These are phyloP conservation scores for Cyphomyrus plagiostoma DNA, from an alignment of 2,113 vertebrate species.

Conservation along the genomic window DNA sequence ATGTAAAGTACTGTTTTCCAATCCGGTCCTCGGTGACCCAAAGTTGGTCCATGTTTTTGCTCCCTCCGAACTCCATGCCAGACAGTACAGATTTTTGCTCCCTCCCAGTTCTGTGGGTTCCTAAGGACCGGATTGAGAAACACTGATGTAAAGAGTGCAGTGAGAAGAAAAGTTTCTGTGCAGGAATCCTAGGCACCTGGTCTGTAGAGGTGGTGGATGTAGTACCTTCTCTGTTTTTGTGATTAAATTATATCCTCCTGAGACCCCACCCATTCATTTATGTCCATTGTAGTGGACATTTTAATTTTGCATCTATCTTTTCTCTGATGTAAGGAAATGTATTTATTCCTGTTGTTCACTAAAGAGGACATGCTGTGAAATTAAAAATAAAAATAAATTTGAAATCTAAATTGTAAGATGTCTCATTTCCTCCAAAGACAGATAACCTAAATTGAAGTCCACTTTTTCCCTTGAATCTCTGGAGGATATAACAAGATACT, in stretches of 20 bases:
- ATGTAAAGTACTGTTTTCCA: neutral
- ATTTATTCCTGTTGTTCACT: too few relatives aligned
- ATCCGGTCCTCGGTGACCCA: neutral
- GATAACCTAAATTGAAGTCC: too few relatives aligned
- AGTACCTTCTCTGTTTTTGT: neutral
- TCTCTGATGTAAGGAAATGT: too few relatives aligned
- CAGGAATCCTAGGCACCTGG: neutral
- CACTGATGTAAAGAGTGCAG: neutral
- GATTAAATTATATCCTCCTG: neutral
- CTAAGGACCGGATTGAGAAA: neutral
- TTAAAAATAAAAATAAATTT: too few relatives aligned
- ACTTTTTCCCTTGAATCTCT: too few relatives aligned
- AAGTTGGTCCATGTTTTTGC: neutral
- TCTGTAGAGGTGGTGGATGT: neutral
- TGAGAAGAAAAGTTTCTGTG: neutral
- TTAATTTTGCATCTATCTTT: too few relatives aligned
- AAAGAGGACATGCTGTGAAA: too few relatives aligned
- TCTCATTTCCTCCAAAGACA: too few relatives aligned
- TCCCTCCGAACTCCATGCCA: neutral
- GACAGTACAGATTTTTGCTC: neutral
- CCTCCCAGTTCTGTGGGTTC: neutral
- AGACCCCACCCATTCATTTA: too few relatives aligned
- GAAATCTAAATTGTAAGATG: too few relatives aligned
- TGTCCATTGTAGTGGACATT: too few relatives aligned
- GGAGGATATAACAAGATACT: neutral